Evolutionary conservation across 2,888 invertebrate species (phyloP), one percentile per base, ranked within the genome.

Genomic region (Unio pictorum): DNA sequence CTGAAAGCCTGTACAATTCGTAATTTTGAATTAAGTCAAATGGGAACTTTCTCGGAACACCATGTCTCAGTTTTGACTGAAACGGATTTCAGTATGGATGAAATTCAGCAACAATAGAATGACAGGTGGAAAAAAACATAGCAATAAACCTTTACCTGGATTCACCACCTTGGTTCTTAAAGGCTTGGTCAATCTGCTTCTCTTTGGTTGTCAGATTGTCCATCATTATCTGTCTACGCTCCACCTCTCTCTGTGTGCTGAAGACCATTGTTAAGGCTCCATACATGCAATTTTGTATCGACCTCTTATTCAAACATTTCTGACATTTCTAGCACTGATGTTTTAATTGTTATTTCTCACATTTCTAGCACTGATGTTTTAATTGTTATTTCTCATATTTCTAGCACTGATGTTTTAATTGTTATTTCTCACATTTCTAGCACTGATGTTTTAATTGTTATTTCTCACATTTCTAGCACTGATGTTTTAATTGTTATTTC

Each of bases 171-270:
- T 86, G 86, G 74, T 86, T 85, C 56, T 76, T 82, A 61, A 88
- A 84, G 3, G 88, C 87, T 68, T 86, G 83, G 61, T 90, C 88
- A 64, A 90, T 82, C 71, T 89, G 89, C 70, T 87, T 87, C 69
- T 87, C 88, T 73, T 88, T 87, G n/a, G 87, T 88, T 4, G 77
- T 80, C 55, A 90, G 76, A 55, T 85, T 81, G 75, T 90, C 90
- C 30, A 90, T 69, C 80, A 89, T 78, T 30, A 82, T 75, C 73
- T 90, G 89, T 66, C 90, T 69, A 55, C 89, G 73, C 60, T 90
- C 89, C 54, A 86, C 82, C 73, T 90, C 90, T 66, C 87, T 76
- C 68, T 87, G 86, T 28, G 89, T 89, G 72, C 90, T 90, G 67
- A 20, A 20, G 15, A 28, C 17, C 45, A 30, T 28, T 28, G 69